These are phyloP conservation scores for Brachypteracias leptosomus DNA, from an alignment of 2,113 vertebrate species.

Conservation along the genomic window DNA sequence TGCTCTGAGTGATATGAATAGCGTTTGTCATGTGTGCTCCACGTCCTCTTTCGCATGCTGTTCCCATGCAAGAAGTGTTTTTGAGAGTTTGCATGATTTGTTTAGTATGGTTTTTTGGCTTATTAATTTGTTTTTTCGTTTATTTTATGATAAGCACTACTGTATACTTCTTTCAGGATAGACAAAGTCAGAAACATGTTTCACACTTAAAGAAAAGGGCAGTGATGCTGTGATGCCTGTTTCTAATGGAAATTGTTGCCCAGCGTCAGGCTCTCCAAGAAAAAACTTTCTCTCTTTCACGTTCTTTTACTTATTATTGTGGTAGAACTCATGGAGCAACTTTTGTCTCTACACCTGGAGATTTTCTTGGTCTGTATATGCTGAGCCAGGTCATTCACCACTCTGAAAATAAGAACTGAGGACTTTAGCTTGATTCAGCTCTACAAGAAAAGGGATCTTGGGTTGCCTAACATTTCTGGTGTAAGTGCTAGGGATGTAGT, in stretches of 20 bases:
- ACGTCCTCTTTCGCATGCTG: neutral
- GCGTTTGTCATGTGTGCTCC: neutral
- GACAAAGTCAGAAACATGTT: neutral
- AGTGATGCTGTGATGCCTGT: neutral
- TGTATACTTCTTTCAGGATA: neutral
- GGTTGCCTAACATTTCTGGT: neutral
- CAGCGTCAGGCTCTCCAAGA: neutral
- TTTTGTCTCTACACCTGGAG: neutral
- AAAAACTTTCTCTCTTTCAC: neutral
- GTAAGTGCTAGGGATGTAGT: neutral
- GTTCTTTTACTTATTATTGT: neutral
- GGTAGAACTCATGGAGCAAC: neutral
- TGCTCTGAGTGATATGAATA: neutral
- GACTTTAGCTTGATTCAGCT: neutral
- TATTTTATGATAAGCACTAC: neutral
- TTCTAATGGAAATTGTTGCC: neutral
- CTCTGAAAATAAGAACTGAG: neutral
- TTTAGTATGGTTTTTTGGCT: neutral
- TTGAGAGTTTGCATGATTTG: neutral
- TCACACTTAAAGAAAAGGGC: neutral
- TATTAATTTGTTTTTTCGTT: no score
- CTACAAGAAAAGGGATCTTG: neutral
- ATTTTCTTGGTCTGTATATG: neutral
- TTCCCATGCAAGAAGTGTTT: neutral
- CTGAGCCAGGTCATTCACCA: neutral